These are phyloP conservation scores for Saturnia japonica DNA, from an alignment of 2,888 invertebrate species.

Conservation along the genomic window DNA sequence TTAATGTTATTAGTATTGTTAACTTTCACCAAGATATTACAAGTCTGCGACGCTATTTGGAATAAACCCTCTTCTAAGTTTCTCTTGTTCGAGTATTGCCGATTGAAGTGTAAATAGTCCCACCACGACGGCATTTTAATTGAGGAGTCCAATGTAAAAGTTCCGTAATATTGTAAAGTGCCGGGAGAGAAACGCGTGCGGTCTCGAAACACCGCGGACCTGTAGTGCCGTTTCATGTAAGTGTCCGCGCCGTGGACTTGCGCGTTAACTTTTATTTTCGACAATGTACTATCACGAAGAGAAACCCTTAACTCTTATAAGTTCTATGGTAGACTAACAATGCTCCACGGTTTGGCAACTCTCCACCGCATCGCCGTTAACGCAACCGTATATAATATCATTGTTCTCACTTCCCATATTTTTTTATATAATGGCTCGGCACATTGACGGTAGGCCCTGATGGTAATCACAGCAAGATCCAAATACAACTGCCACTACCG, in stretches of 20 bases:
- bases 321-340: neutral
- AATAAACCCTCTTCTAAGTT: constrained; percentile 89
- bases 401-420: too few species aligned
- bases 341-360: too few species aligned
- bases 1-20: constrained; percentile 89
- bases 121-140: constrained; percentile 83
- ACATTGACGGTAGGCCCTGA: too few species aligned
- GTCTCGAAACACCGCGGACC: constrained; percentile 38
- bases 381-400: too few species aligned
- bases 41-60: constrained; percentile 90
- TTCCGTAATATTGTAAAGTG: constrained; percentile 32
- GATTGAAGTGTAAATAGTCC: constrained; percentile 81
- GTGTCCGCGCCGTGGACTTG: constrained; percentile 52
- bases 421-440: too few species aligned
- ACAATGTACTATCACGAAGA: constrained; percentile 41
- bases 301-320: constrained; percentile 28
- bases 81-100: constrained; percentile 79
- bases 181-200: constrained; percentile 29
- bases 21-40: constrained; percentile 88
- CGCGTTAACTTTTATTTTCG: constrained; percentile 65
- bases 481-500: too few species aligned
- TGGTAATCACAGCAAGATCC: too few species aligned
- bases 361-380: too few species aligned
- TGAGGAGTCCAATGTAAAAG: constrained; percentile 43
- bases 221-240: constrained; percentile 46